Base-by-base conservation (phyloP, 1,140 invertebrate genomes). In the Mylabris phalerata region DNA sequence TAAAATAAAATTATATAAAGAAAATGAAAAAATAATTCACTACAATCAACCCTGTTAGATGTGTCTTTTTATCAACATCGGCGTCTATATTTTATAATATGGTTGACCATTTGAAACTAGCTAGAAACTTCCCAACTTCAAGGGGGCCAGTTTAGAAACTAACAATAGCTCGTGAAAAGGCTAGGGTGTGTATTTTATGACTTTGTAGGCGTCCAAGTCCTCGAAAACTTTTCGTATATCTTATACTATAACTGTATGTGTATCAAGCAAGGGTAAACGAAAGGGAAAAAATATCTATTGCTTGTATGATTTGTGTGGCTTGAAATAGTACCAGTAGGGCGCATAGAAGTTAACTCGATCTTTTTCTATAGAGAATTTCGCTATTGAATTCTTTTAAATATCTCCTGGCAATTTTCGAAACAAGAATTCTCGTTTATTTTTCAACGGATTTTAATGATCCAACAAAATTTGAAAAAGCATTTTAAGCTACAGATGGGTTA, bases 161-260 rank as follows among this genome's bases (percentile, higher is more conserved):
- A 63, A 61, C 66, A 64, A 61, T 47, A 54, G 57, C 62, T 32
- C 47, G 52, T 57, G 63, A 65, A 65, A 62, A 61, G 63, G 58
- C 51, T 32, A 57, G 59, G 61, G 61, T 48, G 66, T 67, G 65
- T 67, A 61, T 67, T 67, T 67, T 67, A 67, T 63, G 66, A 61
- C 60, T 64, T 65, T 49, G 49, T 58, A 62, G 65, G 55, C 62
- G 48, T 60, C 62, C 62, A 62, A 64, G 46, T 32, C 32, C 32
- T 60, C 57, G n/a, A 26, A 50, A 65, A 65, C 61, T 67, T 67
- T 65, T 65, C 63, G 59, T 65, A 67, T 67, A 63, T 66, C 60
- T 59, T 46, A 52, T 57, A 55, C 19, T 19, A 19, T 32, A 32
- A 32, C 32, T 32, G 4, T 32, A 32, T 32, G 32, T 5, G 32